Conservation (phyloP, 2,888 invertebrate genomes). For the Luperina nickerlii region DNA sequence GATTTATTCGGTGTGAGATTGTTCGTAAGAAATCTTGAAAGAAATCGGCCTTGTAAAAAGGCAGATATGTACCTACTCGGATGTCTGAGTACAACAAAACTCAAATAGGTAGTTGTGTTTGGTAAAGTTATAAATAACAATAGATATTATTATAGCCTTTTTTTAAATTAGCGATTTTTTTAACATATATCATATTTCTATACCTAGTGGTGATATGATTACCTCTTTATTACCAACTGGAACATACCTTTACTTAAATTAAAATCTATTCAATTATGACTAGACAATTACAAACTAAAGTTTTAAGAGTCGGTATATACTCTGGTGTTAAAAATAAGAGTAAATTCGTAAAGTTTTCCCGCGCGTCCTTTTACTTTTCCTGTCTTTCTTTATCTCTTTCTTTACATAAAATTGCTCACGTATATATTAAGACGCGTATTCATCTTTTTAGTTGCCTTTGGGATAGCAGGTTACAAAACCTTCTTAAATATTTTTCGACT, state of each 20-base stretch:
- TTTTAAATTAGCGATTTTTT: background rate
- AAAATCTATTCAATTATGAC: background rate
- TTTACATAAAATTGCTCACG: background rate
- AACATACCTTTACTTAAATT: background rate
- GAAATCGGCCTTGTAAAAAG: background rate
- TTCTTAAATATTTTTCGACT: background rate
- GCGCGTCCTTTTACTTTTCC: conserved; percentile 8
- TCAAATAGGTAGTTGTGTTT: background rate
- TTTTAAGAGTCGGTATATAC: background rate
- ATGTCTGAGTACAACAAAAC: conserved; percentile 2
- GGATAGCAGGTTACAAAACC: background rate
- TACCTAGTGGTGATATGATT: background rate
- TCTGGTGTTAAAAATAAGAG: conserved; percentile 3
- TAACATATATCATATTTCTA: background rate
- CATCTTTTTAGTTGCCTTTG: background rate
- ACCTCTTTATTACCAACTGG: background rate
- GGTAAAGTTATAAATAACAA: background rate
- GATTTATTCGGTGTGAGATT: background rate
- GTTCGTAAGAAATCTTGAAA: conserved; percentile 3
- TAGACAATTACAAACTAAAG: background rate
- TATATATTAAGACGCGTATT: background rate
- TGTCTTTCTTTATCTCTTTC: background rate
- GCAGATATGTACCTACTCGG: background rate
- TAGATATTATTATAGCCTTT: no score
- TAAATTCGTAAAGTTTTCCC: conserved; percentile 37